phyloP scores from a whole-genome alignment of 2,888 invertebrate species.

The Eupithecia subumbrata region DNA sequence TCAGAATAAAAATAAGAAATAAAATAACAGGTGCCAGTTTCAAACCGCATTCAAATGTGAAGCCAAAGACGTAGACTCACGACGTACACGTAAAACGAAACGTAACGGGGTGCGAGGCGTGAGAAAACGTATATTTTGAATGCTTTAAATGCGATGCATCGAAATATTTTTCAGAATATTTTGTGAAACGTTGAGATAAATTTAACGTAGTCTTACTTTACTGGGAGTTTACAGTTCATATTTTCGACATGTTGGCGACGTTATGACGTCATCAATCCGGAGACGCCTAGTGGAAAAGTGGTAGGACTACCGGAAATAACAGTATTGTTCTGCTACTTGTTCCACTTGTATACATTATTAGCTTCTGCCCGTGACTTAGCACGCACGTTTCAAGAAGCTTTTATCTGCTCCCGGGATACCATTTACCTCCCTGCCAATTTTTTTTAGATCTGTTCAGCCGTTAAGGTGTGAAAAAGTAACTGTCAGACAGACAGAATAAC shows the following conservation, averaged over 20 bases:
- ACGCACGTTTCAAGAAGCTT: too few relatives aligned
- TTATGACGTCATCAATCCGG: background rate
- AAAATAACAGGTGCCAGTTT: background rate
- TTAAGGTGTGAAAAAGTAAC: too few relatives aligned
- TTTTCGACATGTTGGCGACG: background rate
- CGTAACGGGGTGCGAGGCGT: background rate
- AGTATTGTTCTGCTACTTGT: too few relatives aligned
- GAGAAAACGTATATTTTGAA: constrained; percentile 1
- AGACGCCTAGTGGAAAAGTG: background rate
- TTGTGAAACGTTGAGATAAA: constrained; percentile 4
- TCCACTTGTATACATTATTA: too few relatives aligned
- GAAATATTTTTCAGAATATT: constrained; percentile 8
- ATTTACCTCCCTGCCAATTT: too few relatives aligned
- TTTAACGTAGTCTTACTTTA: background rate
- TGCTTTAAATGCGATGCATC: background rate
- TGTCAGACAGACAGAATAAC: too few relatives aligned
- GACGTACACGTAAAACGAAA: background rate
- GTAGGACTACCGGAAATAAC: background rate
- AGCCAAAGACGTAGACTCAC: background rate
- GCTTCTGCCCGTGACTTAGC: too few relatives aligned
- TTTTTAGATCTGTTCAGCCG: too few relatives aligned
- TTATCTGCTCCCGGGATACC: too few relatives aligned
- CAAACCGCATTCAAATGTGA: background rate
- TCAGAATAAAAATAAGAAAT: background rate
- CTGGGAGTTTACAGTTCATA: background rate